Evolutionary conservation across 2,113 vertebrate genomes (phyloP).

Genomic region (Lophura nycthemera): DNA sequence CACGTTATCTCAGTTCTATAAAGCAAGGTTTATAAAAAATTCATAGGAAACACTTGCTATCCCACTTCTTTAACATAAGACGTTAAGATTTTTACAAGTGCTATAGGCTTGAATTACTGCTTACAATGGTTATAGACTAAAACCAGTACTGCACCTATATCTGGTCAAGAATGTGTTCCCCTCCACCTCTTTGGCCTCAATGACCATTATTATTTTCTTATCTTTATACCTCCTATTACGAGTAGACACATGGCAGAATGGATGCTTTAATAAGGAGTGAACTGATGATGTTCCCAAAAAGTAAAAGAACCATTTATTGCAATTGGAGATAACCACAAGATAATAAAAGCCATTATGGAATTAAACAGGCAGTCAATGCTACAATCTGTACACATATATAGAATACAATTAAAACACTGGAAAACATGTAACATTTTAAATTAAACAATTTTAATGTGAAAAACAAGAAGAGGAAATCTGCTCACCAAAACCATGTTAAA

Average conservation of each 20-base stretch:
- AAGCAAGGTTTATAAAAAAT: neutral
- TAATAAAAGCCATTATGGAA: neutral
- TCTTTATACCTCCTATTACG: neutral
- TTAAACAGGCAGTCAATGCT: neutral
- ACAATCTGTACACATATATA: neutral
- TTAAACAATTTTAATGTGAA: neutral
- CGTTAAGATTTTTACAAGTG: neutral
- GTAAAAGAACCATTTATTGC: neutral
- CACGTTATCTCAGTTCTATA: neutral
- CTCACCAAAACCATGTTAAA: conserved; percentile 17
- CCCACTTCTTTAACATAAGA: neutral
- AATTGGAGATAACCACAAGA: neutral
- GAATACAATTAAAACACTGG: neutral
- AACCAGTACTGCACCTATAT: neutral
- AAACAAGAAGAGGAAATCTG: neutral
- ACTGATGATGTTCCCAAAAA: neutral
- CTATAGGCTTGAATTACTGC: neutral
- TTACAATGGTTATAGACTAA: neutral
- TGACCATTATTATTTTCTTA: neutral
- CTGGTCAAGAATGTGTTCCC: neutral
- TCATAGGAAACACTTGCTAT: neutral
- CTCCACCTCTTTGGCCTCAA: neutral
- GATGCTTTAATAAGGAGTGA: neutral
- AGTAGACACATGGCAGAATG: neutral
- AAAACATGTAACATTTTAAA: neutral